Evolutionary conservation across 2,797 vertebrate genomes (phyloP), one percentile per base, ranked within the genome.

Genomic region (Echiichthys vipera): DNA sequence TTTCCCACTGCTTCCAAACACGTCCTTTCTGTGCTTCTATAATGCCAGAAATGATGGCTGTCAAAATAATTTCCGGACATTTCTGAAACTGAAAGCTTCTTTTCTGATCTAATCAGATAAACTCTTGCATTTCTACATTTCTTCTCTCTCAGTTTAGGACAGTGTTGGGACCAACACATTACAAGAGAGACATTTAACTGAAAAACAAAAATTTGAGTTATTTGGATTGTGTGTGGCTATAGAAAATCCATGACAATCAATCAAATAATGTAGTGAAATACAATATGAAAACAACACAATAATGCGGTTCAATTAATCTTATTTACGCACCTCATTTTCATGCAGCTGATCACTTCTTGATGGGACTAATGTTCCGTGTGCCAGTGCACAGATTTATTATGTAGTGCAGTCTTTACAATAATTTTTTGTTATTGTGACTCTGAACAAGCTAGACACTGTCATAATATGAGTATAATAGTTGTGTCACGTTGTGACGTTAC

Each of bases 61-160:
- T 51, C 37, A 70, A 53, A 53, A 51, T 61, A 10, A 40, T 58
- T 40, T 29, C 54, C 39, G 9, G 22, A 30, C 5, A 30, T 40
- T 59, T 68, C 27, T 66, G 14, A 47, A 47, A 15, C 15, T 5
- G 12, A 18, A 47, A 7, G 3, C 8, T 12, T 51, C 17, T 40
- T 30, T 65, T 46, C 4, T 29, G 12, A 14, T 47, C 43, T 47
- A 7, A 56, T 36, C 32, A 45, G 18, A 46, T 57, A 17, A 49
- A 49, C 9, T 42, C 13, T 22, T 15, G 5, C 20, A 27, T 22
- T 50, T n/a, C n/a, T n/a, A n/a, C n/a, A n/a, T 67, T 40, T 20
- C 15, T 25, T 25, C 36, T 15, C 4, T n/a, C 47, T 46, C 30
- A 30, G 29, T 45, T 36, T 3, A 51, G 5, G 46, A 43, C 25